Evolutionary conservation across 2,113 vertebrate genomes (phyloP), one percentile per base, ranked within the genome.

Genomic region (Phalacrocorax brasilianus): DNA sequence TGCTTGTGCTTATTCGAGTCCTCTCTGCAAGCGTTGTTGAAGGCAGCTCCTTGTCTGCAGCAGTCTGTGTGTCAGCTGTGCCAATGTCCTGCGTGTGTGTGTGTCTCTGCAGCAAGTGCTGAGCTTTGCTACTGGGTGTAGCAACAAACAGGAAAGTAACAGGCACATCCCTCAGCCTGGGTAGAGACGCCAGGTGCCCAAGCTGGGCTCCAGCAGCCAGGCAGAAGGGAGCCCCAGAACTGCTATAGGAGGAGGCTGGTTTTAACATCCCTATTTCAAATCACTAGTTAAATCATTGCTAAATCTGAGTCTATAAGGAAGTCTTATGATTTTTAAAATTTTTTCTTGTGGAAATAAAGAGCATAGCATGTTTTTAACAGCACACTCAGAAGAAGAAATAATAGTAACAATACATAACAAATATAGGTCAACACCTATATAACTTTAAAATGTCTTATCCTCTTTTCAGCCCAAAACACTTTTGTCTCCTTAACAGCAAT

Each of bases 111-210:
- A 17, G 14, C 6, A 12, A 2, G 5, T 5, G 4, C 15, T 52
- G 15, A 88, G 4, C 50, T 88, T 79, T 2, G 1, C 35, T 44
- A 14, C 20, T 33, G 14, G 6, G 23, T 66, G 33, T 44, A 23
- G 8, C 20, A 18, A 8, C 6, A 40, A 9, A 30, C 9, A 23
- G 10, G 17, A 79, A 63, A 71, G 67, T 19, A 33, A 9, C 11
- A 53, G 8, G 5, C 1, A 1, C 2, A 3, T 19, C 8, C 26
- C 26, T 14, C 10, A 88, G 15, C 12, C 8, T 59, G 24, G 10
- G 4, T 2, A 45, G 62, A 79, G 9, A n/a, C 9, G 7, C 4
- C 2, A 4, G 4, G 1, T 55, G 7, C 19, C 6, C 20, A 56
- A 40, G 9, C 33, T 30, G 18, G 2, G 14, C 9, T 59, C 14